A percentile compares a stretch with the other conserved stretches of the same genome.
These are phyloP conservation scores for Hartigia nigra DNA, from an alignment of 2,888 invertebrate genomes.

Conservation along the genomic window DNA sequence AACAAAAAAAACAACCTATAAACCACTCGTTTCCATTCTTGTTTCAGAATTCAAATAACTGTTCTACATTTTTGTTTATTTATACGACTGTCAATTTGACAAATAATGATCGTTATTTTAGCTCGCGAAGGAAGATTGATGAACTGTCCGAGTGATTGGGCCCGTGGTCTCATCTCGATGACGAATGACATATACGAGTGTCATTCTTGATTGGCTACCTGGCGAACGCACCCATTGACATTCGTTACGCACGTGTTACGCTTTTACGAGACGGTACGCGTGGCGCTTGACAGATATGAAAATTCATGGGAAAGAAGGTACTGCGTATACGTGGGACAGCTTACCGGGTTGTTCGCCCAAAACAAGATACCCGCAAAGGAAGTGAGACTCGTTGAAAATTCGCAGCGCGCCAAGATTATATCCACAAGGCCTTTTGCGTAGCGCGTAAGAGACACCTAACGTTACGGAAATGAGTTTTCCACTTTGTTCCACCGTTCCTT, in stretches of 20 bases:
- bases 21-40: neutral
- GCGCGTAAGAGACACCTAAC: too few species aligned
- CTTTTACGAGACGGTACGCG: neutral
- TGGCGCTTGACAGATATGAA: neutral
- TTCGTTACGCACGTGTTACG: neutral
- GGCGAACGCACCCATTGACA: neutral
- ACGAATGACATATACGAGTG: neutral
- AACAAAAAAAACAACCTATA: too few species aligned
- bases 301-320: neutral
- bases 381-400: too few species aligned
- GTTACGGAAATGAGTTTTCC: too few species aligned
- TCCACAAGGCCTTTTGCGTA: too few species aligned
- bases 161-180: neutral
- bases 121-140: neutral
- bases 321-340: neutral
- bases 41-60: neutral
- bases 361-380: neutral
- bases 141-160: neutral
- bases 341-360: neutral
- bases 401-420: too few species aligned
- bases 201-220: neutral
- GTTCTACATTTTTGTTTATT: neutral
- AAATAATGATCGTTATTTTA: neutral
- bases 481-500: too few species aligned
- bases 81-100: neutral